These are phyloP conservation scores for Melieria picta DNA, from an alignment of 2,888 invertebrate species.

Conservation along the genomic window DNA sequence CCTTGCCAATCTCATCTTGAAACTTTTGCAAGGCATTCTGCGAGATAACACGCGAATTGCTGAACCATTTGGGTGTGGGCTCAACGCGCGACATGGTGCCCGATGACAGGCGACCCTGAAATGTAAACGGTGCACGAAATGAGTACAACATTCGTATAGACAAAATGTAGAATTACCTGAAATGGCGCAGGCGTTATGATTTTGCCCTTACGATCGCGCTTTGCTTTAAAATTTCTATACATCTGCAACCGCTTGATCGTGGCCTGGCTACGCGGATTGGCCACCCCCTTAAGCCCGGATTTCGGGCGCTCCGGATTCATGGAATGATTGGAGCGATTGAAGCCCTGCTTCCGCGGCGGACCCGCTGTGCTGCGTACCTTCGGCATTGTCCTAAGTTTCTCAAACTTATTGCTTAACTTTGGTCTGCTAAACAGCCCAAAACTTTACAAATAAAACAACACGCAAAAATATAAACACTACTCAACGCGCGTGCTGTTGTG, in stretches of 20 bases:
- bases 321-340: conserved; percentile 88
- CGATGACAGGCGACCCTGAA: conserved; percentile 78
- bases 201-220: conserved; percentile 88
- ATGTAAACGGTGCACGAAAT: neutral
- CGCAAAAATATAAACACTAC: conserved; percentile 15
- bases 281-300: conserved; percentile 84
- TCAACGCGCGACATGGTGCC: conserved; percentile 95
- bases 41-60: conserved; percentile 96
- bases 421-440: no score
- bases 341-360: conserved; percentile 83
- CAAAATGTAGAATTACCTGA: conserved; percentile 68
- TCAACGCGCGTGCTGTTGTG: conserved; percentile 1
- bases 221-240: conserved; percentile 98
- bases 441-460: neutral
- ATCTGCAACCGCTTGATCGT: conserved; percentile 97
- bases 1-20: conserved; percentile 94
- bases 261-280: conserved; percentile 85
- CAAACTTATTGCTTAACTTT: neutral
- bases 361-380: conserved; percentile 79
- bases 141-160: neutral
- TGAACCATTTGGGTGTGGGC: conserved; percentile 99
- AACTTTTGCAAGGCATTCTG: conserved; percentile 90
- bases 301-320: conserved; percentile 92
- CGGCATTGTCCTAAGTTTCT: conserved; percentile 70
- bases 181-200: conserved; percentile 95